A percentile compares a stretch with the other conserved stretches of the same genome.
These are phyloP conservation scores for Ranitomeya imitator DNA, from an alignment of 2,113 vertebrate species.

Conservation along the genomic window DNA sequence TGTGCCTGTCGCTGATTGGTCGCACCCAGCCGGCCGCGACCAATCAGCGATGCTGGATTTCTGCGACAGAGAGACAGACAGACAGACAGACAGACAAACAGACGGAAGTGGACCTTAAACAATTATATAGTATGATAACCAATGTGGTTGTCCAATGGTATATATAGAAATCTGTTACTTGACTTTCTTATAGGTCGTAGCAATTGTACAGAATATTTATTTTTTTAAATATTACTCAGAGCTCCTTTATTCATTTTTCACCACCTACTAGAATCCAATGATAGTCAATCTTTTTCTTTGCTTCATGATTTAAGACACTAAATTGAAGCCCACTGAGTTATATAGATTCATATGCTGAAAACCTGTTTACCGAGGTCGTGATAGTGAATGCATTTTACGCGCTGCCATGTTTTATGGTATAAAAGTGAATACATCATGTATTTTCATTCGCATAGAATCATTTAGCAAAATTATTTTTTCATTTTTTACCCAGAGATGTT, in stretches of 20 bases:
- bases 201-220: neutral
- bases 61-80: too few relatives aligned
- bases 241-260: neutral
- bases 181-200: neutral
- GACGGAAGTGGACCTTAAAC: too few relatives aligned
- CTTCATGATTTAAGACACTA: neutral
- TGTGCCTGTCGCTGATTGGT: too few relatives aligned
- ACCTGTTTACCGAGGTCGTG: neutral
- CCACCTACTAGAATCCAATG: too few relatives aligned
- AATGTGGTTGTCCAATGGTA: too few relatives aligned
- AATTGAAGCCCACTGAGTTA: neutral
- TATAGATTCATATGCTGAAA: neutral
- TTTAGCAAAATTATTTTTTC: neutral
- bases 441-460: neutral
- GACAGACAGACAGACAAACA: too few relatives aligned
- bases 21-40: too few relatives aligned
- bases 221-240: neutral
- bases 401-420: neutral
- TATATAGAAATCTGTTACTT: too few relatives aligned
- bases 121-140: too few relatives aligned
- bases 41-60: too few relatives aligned
- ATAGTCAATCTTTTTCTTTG: neutral
- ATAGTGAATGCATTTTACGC: neutral
- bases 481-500: neutral
- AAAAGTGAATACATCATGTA: neutral